A percentile compares a stretch with the other conserved stretches of the same genome.
phyloP scores from a whole-genome alignment of 2,113 vertebrate genomes.

The Rhineura floridana region DNA sequence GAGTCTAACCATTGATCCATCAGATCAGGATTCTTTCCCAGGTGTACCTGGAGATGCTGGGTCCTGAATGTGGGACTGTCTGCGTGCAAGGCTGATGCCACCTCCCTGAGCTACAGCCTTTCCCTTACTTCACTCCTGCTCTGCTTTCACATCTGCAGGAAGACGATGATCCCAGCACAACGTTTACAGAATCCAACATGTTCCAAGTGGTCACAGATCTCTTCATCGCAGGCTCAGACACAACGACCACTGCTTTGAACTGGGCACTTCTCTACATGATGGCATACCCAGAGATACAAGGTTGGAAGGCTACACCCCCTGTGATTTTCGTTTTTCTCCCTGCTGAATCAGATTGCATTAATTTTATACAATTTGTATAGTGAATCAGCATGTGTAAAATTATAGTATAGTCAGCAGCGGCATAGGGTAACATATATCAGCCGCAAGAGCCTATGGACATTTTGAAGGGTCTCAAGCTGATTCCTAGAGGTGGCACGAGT shows the following conservation, averaged over 20 bases:
- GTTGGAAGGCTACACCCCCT: background rate
- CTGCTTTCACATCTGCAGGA: slow-evolving; percentile 38
- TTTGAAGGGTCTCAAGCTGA: background rate
- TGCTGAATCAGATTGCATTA: no score
- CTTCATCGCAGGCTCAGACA: slow-evolving; percentile 57
- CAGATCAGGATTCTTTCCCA: no score
- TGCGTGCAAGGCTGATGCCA: no score
- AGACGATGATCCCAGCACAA: background rate
- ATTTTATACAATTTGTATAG: no score
- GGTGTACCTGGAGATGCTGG: no score
- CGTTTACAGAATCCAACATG: slow-evolving; percentile 55
- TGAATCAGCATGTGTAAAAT: background rate
- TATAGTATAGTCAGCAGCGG: no score
- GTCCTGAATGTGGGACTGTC: no score
- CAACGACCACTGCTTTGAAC: slow-evolving; percentile 30
- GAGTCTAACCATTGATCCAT: no score
- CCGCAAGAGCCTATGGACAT: background rate
- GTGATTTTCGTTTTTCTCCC: background rate
- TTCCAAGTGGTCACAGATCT: slow-evolving; percentile 45
- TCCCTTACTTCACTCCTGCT: no score
- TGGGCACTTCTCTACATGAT: slow-evolving; percentile 64
- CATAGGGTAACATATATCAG: no score
- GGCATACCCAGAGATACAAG: slow-evolving; percentile 42
- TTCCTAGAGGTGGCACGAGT: background rate
- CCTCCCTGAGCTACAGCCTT: no score